Conservation (phyloP, 1,140 invertebrate species). For the Drosophila ohnishii region DNA sequence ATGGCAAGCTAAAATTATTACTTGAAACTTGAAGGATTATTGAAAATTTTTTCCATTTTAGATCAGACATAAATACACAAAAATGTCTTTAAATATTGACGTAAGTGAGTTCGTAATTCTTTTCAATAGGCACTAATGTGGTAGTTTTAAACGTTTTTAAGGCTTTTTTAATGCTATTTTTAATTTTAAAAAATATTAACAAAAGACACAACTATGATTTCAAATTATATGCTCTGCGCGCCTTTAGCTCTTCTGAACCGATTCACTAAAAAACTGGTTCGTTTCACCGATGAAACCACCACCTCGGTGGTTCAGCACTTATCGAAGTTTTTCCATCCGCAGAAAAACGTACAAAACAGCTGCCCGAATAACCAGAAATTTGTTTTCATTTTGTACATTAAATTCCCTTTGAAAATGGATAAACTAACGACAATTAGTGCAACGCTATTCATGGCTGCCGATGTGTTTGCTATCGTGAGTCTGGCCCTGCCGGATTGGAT, state of each 20-base stretch:
- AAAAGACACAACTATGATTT: not conserved
- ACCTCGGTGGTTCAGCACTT: too few species aligned
- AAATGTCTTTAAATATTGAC: not conserved
- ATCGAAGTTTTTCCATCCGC: not conserved
- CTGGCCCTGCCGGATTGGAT: slow-evolving; percentile 98
- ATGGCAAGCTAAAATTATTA: too few species aligned
- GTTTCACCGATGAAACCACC: not conserved
- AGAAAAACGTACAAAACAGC: slow-evolving; percentile 17
- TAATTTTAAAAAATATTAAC: not conserved
- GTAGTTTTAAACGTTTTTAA: too few species aligned
- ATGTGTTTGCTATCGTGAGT: slow-evolving; percentile 96
- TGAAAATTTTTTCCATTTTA: too few species aligned
- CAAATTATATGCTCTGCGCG: not conserved
- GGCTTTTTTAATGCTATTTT: not conserved
- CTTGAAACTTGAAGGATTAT: too few species aligned
- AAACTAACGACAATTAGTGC: slow-evolving; percentile 96
- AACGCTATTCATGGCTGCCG: slow-evolving; percentile 94
- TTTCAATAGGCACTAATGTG: too few species aligned
- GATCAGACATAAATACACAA: too few species aligned
- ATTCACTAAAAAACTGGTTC: not conserved
- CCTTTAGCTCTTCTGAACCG: not conserved
- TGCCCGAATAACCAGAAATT: not conserved
- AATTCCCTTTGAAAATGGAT: slow-evolving; percentile 86
- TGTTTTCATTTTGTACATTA: not conserved
- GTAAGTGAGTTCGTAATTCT: too few species aligned